phyloP scores from a whole-genome alignment of 2,113 vertebrate species.

The Gopherus evgoodei region DNA sequence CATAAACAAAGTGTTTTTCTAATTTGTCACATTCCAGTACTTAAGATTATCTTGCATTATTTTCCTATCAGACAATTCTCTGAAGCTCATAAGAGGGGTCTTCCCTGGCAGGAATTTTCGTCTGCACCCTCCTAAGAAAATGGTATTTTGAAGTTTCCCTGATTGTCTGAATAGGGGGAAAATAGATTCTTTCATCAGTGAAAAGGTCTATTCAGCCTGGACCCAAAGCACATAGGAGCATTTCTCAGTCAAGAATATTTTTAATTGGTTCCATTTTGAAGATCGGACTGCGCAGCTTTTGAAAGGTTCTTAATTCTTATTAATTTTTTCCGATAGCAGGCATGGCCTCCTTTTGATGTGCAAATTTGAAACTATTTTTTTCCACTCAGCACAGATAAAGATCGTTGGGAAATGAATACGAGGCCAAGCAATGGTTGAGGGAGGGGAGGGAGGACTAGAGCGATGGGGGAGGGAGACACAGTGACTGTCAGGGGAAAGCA shows the following conservation, averaged over 20 bases:
- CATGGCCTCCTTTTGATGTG: slow-evolving; percentile 65
- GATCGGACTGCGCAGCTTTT: background rate
- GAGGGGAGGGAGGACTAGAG: background rate
- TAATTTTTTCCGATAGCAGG: slow-evolving; percentile 48
- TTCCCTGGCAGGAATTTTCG: background rate
- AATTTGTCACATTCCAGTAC: background rate
- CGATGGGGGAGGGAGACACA: background rate
- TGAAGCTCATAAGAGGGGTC: background rate
- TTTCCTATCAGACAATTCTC: background rate
- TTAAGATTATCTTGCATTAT: background rate
- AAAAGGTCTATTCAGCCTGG: background rate
- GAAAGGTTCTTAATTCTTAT: slow-evolving; percentile 60
- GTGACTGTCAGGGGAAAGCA: background rate
- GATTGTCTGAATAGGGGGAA: background rate
- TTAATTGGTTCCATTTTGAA: slow-evolving; percentile 65
- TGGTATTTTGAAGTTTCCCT: background rate
- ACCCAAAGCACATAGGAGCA: background rate
- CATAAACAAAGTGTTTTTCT: slow-evolving; percentile 23
- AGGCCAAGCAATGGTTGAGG: background rate
- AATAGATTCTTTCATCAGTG: background rate
- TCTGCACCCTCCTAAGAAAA: background rate
- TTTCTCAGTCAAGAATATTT: slow-evolving; percentile 39
- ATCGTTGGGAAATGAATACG: slow-evolving; percentile 52
- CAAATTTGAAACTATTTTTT: slow-evolving; percentile 43
- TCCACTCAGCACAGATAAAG: background rate